Percentiles rank a stretch among this genome's conserved stretches.
Evolutionary conservation across 2,888 invertebrate genomes (phyloP).

Genomic region (Cremastinae sp.): DNA sequence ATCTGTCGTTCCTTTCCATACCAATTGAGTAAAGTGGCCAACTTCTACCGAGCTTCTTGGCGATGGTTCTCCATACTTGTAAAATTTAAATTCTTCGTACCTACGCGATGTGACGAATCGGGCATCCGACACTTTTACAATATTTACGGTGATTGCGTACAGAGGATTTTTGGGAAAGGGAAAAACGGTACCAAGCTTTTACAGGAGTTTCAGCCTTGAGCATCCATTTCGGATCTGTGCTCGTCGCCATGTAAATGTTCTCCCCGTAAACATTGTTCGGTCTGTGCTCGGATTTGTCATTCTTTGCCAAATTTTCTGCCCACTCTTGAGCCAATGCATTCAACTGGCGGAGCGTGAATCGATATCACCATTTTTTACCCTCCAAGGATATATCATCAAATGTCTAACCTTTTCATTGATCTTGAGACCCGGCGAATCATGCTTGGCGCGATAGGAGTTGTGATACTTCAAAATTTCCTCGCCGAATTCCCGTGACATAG

Average conservation of each 20-base stretch:
- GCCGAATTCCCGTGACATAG: slow-evolving; percentile 62
- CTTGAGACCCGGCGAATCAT: slow-evolving; percentile 68
- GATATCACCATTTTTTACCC: neutral
- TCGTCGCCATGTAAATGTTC: slow-evolving; percentile 69
- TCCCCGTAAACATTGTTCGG: slow-evolving; percentile 70
- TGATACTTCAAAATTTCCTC: slow-evolving; percentile 69
- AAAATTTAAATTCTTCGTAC: slow-evolving; percentile 71
- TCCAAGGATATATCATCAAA: neutral
- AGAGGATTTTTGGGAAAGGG: neutral
- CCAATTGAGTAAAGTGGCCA: slow-evolving; percentile 83
- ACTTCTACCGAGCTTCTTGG: slow-evolving; percentile 63
- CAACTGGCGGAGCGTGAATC: slow-evolving; percentile 64
- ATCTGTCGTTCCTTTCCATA: slow-evolving; percentile 82
- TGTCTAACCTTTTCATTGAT: slow-evolving; percentile 68
- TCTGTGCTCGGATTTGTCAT: slow-evolving; percentile 66
- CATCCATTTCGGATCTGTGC: slow-evolving; percentile 59
- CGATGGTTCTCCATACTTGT: slow-evolving; percentile 68
- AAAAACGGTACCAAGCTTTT: slow-evolving; percentile 68
- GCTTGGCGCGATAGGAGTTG: slow-evolving; percentile 71
- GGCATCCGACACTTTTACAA: no score
- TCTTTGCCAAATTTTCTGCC: slow-evolving; percentile 69
- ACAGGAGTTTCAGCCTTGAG: slow-evolving; percentile 64
- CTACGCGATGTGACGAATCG: slow-evolving; percentile 51
- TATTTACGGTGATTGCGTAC: no score
- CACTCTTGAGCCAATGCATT: slow-evolving; percentile 72